Base-by-base conservation (phyloP, 2,113 vertebrate species). In the Tetrax tetrax region DNA sequence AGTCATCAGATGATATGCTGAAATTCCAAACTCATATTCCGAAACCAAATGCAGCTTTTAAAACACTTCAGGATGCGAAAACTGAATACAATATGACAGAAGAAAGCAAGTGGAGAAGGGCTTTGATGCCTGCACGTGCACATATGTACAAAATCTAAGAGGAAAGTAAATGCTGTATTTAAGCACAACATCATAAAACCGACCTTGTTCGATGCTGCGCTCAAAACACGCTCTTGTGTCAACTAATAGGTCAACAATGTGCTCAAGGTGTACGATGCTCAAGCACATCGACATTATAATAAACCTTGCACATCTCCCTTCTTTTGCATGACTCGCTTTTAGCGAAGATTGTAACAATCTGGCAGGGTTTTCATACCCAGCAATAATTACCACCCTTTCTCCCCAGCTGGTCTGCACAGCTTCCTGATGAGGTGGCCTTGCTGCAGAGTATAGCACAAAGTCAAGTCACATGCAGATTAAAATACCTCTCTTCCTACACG, bases 401-500 rank as follows among this genome's bases (percentile, higher is more conserved):
- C 33, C 57, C 41, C 63, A 50, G 47, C 0, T 70, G 51, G 78
- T 78, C 74, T 87, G 93, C 77, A 54, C 38, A 53, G 61, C 78
- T 92, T 80, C 95, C 91, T 90, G 91, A 29, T 9, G 61, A 93
- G 68, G 54, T 48, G 65, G 74, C 51, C n/a, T 51, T 22, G 1
- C 47, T 82, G 72, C 51, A 87, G 70, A 94, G 63, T 63, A 71
- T 9, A 90, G 88, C n/a, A 2, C 53, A 38, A 79, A 87, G 35
- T 24, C 54, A 90, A 63, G 68, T 71, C 69, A 70, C 53, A 38
- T 3, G 2, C 27, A 86, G 37, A 96, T 74, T 93, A 93, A 96
- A 96, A 95, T 93, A 91, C 75, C 82, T 93, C 59, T 74, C 88
- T 90, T 95, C 97, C 96, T 84, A 96, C 95, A 91, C 28, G 1